phyloP scores from a whole-genome alignment of 92 coral and sea anemone genomes.

The Epizoanthus ramosus region DNA sequence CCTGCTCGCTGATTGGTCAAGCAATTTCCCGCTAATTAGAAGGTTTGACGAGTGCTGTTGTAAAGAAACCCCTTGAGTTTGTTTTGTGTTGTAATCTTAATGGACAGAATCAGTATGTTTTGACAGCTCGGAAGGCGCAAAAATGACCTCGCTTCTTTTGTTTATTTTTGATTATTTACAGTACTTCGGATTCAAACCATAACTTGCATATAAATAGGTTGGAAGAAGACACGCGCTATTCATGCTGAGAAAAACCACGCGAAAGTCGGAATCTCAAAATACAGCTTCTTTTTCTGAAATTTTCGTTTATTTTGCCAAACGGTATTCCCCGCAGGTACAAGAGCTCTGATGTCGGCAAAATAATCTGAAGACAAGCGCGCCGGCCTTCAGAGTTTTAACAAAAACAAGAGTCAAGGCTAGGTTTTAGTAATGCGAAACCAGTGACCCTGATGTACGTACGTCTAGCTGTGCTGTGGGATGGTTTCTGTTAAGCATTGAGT shows the following conservation, averaged over 20 bases:
- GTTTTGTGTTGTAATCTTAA: conserved; percentile 91
- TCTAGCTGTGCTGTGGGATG: conserved; percentile 4
- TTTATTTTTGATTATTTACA: conserved; percentile 69
- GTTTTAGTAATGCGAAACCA: conserved; percentile 27
- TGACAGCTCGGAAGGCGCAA: conserved; percentile 86
- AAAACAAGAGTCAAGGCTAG: neutral
- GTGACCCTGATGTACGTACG: conserved; percentile 16
- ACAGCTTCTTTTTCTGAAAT: too few species aligned
- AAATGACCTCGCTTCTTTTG: conserved; percentile 77
- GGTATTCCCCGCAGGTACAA: neutral
- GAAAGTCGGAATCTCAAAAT: conserved; percentile 4
- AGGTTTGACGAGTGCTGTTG: conserved; percentile 90
- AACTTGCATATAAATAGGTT: conserved; percentile 49
- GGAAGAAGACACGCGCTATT: conserved; percentile 22
- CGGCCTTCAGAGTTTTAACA: conserved; percentile 25
- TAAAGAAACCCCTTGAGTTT: conserved; percentile 89
- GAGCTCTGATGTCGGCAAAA: neutral
- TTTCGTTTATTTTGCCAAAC: too few species aligned
- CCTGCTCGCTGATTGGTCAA: conserved; percentile 62
- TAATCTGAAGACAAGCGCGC: neutral
- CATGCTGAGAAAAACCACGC: conserved; percentile 45
- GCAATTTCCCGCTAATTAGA: conserved; percentile 79
- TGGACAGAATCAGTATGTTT: conserved; percentile 87
- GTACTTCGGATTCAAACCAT: conserved; percentile 59
- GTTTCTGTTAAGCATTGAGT: conserved; percentile 39